phyloP scores from a whole-genome alignment of 2,113 vertebrate species.

The Chlorocebus sabaeus region DNA sequence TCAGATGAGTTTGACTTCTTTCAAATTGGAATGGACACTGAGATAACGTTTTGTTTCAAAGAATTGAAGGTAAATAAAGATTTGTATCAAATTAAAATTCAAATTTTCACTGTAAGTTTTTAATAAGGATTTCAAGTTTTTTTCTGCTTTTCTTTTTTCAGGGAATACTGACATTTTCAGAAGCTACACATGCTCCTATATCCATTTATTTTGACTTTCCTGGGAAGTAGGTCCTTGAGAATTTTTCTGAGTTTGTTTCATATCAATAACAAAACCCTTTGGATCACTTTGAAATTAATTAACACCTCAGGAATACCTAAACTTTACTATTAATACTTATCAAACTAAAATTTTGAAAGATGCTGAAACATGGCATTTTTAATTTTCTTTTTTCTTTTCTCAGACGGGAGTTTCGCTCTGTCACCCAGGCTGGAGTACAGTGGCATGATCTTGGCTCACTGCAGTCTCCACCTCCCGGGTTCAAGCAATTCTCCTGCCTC shows the following conservation, averaged over 20 bases:
- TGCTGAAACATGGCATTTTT: neutral
- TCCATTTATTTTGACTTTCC: conserved; percentile 86
- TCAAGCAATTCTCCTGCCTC: neutral
- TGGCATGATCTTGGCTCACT: neutral
- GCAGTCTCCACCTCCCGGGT: neutral
- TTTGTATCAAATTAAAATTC: neutral
- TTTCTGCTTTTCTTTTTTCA: conserved; percentile 70
- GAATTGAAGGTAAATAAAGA: conserved; percentile 91
- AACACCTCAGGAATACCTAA: neutral
- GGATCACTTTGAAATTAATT: conserved; percentile 17
- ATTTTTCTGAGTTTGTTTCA: conserved; percentile 17
- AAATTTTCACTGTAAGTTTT: neutral
- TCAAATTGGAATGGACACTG: conserved; percentile 89
- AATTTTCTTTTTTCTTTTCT: neutral
- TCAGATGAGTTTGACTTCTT: conserved; percentile 94
- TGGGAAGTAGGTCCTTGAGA: conserved; percentile 86
- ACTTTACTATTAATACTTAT: conserved; percentile 7
- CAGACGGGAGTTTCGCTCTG: neutral
- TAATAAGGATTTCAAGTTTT: neutral
- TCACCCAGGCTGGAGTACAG: neutral
- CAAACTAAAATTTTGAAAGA: conserved; percentile 44
- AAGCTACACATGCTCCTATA: conserved; percentile 84
- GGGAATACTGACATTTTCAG: conserved; percentile 92
- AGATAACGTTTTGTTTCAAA: conserved; percentile 96
- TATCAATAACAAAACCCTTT: neutral